phyloP scores from a whole-genome alignment of 2,888 invertebrate genomes.

The Sicus ferrugineus region DNA sequence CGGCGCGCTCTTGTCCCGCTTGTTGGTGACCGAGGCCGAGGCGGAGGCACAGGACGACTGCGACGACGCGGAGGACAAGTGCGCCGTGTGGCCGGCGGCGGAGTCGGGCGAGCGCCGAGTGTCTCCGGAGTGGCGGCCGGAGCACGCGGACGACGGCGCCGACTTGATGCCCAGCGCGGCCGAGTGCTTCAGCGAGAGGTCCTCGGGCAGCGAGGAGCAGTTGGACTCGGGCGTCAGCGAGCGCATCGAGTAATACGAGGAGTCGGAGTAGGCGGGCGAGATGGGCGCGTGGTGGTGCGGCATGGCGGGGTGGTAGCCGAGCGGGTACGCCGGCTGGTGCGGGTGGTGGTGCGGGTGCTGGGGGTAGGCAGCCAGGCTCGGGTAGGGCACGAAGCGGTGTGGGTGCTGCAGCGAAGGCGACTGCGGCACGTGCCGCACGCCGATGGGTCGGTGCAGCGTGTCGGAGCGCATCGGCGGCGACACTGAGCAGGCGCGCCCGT shows the following conservation, averaged over 20 bases:
- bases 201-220: conserved; percentile 62
- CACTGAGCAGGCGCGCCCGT: conserved; percentile 62
- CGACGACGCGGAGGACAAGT: too few species aligned
- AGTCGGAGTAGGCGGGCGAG: conserved; percentile 64
- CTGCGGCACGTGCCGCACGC: conserved; percentile 51
- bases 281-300: conserved; percentile 58
- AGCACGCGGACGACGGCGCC: neutral
- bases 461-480: conserved; percentile 62
- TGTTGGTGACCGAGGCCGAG: conserved; percentile 53
- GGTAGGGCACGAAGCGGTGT: conserved; percentile 43
- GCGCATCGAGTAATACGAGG: conserved; percentile 63
- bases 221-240: conserved; percentile 63
- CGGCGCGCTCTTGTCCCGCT: conserved; percentile 60
- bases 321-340: conserved; percentile 37
- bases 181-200: conserved; percentile 59
- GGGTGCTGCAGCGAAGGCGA: conserved; percentile 41
- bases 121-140: neutral
- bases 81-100: conserved; percentile 23
- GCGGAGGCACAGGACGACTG: conserved; percentile 38
- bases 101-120: neutral
- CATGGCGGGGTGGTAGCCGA: conserved; percentile 31
- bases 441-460: conserved; percentile 59
- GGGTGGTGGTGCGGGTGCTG: conserved; percentile 39
- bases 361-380: conserved; percentile 38
- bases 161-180: conserved; percentile 39